phyloP scores from a whole-genome alignment of 2,113 vertebrate genomes.

The Calidris pygmaea region DNA sequence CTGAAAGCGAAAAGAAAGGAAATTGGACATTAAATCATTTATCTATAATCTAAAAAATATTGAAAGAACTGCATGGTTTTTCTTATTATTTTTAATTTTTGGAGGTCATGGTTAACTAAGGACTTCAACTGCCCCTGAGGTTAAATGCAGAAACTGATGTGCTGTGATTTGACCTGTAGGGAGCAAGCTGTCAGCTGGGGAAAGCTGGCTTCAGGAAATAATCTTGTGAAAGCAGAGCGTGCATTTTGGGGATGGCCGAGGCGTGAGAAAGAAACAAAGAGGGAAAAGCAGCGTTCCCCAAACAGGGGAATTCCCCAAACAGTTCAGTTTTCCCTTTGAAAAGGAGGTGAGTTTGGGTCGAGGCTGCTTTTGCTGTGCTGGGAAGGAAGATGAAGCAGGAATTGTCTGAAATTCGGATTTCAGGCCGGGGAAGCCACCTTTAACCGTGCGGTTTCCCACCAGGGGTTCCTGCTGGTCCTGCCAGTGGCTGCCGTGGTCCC shows the following conservation, averaged over 20 bases:
- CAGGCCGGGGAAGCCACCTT: neutral
- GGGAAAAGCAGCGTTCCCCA: neutral
- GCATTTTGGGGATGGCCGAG: neutral
- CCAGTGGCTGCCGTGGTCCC: neutral
- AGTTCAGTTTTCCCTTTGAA: neutral
- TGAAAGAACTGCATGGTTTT: neutral
- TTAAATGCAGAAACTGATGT: neutral
- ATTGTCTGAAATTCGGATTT: neutral
- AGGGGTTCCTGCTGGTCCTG: neutral
- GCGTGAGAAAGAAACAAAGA: neutral
- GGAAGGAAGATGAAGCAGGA: neutral
- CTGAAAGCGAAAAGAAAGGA: neutral
- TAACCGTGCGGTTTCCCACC: rapidly evolving
- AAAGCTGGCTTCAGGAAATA: neutral
- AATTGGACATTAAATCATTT: neutral
- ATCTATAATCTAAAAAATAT: neutral
- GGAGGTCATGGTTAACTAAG: neutral
- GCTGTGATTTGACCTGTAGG: neutral
- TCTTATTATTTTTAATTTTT: neutral
- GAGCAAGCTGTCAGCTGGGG: neutral
- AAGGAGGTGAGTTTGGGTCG: neutral
- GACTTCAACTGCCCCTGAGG: neutral
- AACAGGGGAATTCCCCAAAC: neutral
- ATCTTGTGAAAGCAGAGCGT: neutral
- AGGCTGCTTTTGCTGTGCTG: neutral